These are phyloP conservation scores for Ganaspis sp. DNA, from an alignment of 1,140 invertebrate genomes.

Conservation along the genomic window DNA sequence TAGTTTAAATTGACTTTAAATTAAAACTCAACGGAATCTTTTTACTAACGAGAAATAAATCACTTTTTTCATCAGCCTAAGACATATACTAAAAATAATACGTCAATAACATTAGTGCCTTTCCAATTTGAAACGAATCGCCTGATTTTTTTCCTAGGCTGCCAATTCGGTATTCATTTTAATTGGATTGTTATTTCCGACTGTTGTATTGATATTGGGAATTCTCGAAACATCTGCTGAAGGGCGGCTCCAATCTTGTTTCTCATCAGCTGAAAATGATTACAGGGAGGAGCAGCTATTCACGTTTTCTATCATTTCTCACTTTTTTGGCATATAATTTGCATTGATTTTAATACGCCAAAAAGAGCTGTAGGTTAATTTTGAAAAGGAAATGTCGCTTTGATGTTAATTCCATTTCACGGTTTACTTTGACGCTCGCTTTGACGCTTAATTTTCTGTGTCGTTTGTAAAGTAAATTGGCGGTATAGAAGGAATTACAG, in stretches of 20 bases:
- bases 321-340: background rate
- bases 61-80: too few relatives aligned
- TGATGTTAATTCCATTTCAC: background rate
- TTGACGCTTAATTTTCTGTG: conserved; percentile 29
- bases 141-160: background rate
- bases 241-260: background rate
- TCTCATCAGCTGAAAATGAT: conserved; percentile 4
- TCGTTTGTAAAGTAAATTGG: conserved; percentile 23
- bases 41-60: too few relatives aligned
- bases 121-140: conserved; percentile 4
- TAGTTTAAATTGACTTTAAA: too few relatives aligned
- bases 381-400: background rate
- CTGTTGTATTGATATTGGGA: background rate
- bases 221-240: background rate
- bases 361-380: background rate
- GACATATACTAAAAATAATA: too few relatives aligned
- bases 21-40: too few relatives aligned
- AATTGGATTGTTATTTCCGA: conserved; percentile 18
- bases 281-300: background rate
- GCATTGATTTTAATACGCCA: background rate
- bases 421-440: conserved; percentile 21
- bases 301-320: background rate
- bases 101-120: too few relatives aligned
- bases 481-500: conserved; percentile 44
- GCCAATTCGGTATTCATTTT: conserved; percentile 9